Evolutionary conservation across 53 echinoderm and acorn worm species (phyloP).

Genomic region (Henricia sp.): DNA sequence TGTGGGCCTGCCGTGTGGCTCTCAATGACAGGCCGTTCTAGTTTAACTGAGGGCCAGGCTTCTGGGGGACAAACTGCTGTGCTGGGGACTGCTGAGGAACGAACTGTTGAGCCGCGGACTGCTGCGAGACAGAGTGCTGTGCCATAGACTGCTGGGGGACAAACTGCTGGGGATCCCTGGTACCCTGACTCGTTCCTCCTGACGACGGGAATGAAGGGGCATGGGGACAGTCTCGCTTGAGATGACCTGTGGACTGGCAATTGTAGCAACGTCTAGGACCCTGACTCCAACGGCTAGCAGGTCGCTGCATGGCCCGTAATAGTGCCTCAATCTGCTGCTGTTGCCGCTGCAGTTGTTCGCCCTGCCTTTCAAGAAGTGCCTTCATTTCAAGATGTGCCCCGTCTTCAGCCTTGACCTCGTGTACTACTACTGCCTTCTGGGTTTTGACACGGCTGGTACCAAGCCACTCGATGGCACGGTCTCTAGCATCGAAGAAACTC

Average conservation of each 20-base stretch:
- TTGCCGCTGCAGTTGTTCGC: slow-evolving; percentile 51
- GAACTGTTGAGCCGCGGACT: slow-evolving; percentile 21
- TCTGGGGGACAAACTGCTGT: slow-evolving; percentile 18
- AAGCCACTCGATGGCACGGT: slow-evolving; percentile 66
- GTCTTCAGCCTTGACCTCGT: slow-evolving; percentile 18
- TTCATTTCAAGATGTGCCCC: neutral
- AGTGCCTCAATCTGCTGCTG: slow-evolving; percentile 66
- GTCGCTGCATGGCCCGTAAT: neutral
- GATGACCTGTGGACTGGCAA: slow-evolving; percentile 62
- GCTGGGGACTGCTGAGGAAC: slow-evolving; percentile 2
- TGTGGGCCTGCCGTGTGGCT: slow-evolving; percentile 64
- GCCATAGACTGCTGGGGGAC: slow-evolving; percentile 7
- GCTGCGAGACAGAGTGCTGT: slow-evolving; percentile 22
- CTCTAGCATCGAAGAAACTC: slow-evolving; percentile 51
- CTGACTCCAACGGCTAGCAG: neutral
- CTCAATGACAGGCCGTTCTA: slow-evolving; percentile 56
- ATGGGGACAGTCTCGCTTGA: slow-evolving; percentile 60
- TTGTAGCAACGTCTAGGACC: slow-evolving; percentile 49
- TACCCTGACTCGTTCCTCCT: neutral
- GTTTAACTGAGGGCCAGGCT: slow-evolving; percentile 48
- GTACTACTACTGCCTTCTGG: slow-evolving; percentile 31
- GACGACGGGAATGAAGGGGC: slow-evolving; percentile 3
- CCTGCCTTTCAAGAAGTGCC: slow-evolving; percentile 35
- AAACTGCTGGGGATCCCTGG: slow-evolving; percentile 28
- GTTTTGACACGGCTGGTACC: neutral